Percentiles rank a stretch among this genome's conserved stretches.
phyloP scores from a whole-genome alignment of 37 sponge, comb jelly and placozoan genomes.

The Beroe forskalii region DNA sequence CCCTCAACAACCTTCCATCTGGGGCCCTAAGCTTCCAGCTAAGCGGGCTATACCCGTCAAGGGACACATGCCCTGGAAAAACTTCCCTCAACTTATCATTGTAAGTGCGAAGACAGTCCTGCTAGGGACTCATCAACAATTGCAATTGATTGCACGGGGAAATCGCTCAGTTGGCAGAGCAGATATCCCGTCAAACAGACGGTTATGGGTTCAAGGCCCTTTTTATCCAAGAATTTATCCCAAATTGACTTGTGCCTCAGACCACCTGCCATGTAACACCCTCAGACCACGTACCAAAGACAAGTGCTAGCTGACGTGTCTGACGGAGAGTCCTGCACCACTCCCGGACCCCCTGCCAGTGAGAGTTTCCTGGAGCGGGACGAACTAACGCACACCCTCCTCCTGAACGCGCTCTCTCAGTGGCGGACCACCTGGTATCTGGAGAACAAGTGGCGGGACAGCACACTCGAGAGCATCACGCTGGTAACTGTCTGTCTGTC shows the following conservation, averaged over 20 bases:
- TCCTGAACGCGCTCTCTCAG: conserved; percentile 18
- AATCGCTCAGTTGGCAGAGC: too few species aligned
- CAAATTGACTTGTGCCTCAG: too few species aligned
- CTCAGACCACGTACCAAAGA: conserved; percentile 47
- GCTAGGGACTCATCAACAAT: too few species aligned
- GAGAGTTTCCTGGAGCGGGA: conserved; percentile 33
- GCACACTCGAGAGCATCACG: conserved; percentile 15
- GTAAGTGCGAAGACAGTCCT: too few species aligned
- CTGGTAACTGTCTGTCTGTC: not conserved
- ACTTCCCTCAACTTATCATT: conserved; percentile 38
- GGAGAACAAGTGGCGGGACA: conserved; percentile 62
- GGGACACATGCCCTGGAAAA: conserved; percentile 21
- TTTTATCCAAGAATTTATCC: too few species aligned
- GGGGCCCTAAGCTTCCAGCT: not conserved
- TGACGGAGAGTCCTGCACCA: conserved; percentile 1
- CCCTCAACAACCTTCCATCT: conserved; percentile 1
- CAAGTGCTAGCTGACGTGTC: conserved; percentile 41
- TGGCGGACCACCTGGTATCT: conserved; percentile 62
- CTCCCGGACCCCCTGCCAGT: not conserved
- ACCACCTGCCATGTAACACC: too few species aligned
- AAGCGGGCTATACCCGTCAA: conserved; percentile 18
- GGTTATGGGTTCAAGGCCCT: too few species aligned
- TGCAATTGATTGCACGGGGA: too few species aligned
- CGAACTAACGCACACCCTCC: conserved; percentile 26
- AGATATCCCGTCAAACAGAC: too few species aligned